phyloP scores from a whole-genome alignment of 2,888 invertebrate genomes.

The Parnassius apollo region DNA sequence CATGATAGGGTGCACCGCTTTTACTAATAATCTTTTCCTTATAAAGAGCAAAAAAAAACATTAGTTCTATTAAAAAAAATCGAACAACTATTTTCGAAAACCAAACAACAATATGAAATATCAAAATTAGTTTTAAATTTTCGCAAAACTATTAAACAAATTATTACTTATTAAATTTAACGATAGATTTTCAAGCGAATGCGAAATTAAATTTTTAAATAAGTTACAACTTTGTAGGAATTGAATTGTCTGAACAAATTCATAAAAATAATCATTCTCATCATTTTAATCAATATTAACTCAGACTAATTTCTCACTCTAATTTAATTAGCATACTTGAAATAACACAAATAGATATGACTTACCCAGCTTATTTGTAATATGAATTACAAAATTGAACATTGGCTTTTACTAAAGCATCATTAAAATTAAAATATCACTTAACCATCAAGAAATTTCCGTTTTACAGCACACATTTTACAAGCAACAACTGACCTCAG shows the following conservation, averaged over 20 bases:
- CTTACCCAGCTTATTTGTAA: conserved; percentile 9
- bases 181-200: too few species aligned
- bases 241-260: too few species aligned
- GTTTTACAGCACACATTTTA: conserved; percentile 26
- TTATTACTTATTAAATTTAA: too few species aligned
- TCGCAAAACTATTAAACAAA: too few species aligned
- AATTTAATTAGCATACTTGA: conserved; percentile 16
- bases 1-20: conserved; percentile 22
- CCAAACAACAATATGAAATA: too few species aligned
- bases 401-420: background rate
- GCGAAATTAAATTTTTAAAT: too few species aligned
- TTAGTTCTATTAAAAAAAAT: too few species aligned
- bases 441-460: background rate
- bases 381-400: conserved; percentile 1
- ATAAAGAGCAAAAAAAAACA: background rate
- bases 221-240: too few species aligned
- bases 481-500: conserved; percentile 41
- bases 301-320: conserved; percentile 28
- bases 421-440: conserved; percentile 3
- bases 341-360: background rate
- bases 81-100: too few species aligned
- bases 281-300: conserved; percentile 28
- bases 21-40: conserved; percentile 38
- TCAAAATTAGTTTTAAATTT: too few species aligned
- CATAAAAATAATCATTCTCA: background rate